phyloP scores from a whole-genome alignment of 2,888 invertebrate species.

The Hypomecis atomaria region DNA sequence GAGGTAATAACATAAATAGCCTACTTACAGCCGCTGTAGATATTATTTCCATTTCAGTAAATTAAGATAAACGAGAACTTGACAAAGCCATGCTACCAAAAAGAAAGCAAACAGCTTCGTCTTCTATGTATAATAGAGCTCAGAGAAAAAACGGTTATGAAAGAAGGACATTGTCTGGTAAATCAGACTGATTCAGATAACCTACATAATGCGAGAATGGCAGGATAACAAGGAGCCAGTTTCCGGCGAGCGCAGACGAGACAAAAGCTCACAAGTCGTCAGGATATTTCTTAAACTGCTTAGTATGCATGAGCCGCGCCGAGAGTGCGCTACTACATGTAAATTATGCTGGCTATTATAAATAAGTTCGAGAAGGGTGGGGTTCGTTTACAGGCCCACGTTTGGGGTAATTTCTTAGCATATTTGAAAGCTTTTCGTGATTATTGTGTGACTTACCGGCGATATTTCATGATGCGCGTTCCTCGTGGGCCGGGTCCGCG shows the following conservation, averaged over 20 bases:
- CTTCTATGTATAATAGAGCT: constrained; percentile 46
- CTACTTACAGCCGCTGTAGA: constrained; percentile 38
- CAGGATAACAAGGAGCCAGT: constrained; percentile 67
- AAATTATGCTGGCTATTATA: constrained; percentile 54
- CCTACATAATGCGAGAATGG: constrained; percentile 70
- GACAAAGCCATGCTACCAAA: constrained; percentile 42
- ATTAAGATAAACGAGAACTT: constrained; percentile 33
- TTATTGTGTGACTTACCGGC: constrained; percentile 64
- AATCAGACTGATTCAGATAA: constrained; percentile 69
- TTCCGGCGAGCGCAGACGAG: constrained; percentile 72
- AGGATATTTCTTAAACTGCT: constrained; percentile 65
- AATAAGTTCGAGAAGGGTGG: constrained; percentile 49
- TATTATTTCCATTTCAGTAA: constrained; percentile 35
- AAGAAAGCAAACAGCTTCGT: constrained; percentile 46
- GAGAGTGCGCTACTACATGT: constrained; percentile 54
- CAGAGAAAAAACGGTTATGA: constrained; percentile 52
- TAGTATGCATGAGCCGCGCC: constrained; percentile 69
- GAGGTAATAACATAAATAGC: constrained; percentile 38
- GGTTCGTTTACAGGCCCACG: constrained; percentile 38
- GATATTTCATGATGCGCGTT: constrained; percentile 63
- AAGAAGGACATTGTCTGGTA: constrained; percentile 63
- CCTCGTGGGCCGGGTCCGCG: constrained; percentile 57
- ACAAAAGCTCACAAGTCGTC: constrained; percentile 68
- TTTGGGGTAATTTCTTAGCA: constrained; percentile 21
- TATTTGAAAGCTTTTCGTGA: constrained; percentile 20